A percentile compares a stretch with the other conserved stretches of the same genome.
phyloP scores from a whole-genome alignment of 2,113 vertebrate genomes.

The Hiodon tergisus region DNA sequence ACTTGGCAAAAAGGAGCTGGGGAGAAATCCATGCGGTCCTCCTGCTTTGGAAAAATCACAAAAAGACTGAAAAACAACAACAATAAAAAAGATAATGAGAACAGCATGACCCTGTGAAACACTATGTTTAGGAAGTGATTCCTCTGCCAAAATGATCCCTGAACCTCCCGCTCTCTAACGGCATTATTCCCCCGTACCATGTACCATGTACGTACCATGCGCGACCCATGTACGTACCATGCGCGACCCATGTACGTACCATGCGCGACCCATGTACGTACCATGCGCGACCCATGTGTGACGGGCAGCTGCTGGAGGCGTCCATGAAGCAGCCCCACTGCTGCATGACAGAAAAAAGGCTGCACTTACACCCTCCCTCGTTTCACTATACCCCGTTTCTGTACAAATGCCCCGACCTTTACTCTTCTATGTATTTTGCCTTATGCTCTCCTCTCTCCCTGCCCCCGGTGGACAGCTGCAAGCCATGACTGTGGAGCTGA shows the following conservation, averaged over 20 bases:
- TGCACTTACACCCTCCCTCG: neutral
- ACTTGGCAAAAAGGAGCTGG: neutral
- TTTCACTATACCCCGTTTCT: neutral
- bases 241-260: neutral
- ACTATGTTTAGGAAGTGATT: slow-evolving; percentile 1
- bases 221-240: neutral
- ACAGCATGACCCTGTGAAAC: slow-evolving; percentile 21
- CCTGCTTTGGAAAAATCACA: neutral
- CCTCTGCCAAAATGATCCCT: slow-evolving; percentile 17
- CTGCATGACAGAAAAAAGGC: too few relatives aligned
- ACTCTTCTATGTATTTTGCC: neutral
- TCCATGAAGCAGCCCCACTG: too few relatives aligned
- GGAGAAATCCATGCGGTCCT: neutral
- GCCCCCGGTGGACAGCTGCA: slow-evolving; percentile 63
- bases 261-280: neutral
- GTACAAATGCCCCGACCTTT: neutral
- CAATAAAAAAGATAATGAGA: slow-evolving; percentile 4
- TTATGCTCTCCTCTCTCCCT: neutral
- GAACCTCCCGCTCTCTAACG: slow-evolving; percentile 16
- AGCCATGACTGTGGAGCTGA: slow-evolving; percentile 85
- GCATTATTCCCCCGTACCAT: neutral
- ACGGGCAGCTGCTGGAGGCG: too few relatives aligned
- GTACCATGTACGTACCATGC: neutral
- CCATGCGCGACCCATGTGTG: neutral
- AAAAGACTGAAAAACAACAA: neutral